Evolutionary conservation across 2,797 vertebrate genomes (phyloP).

Genomic region (Pangasius macronema): DNA sequence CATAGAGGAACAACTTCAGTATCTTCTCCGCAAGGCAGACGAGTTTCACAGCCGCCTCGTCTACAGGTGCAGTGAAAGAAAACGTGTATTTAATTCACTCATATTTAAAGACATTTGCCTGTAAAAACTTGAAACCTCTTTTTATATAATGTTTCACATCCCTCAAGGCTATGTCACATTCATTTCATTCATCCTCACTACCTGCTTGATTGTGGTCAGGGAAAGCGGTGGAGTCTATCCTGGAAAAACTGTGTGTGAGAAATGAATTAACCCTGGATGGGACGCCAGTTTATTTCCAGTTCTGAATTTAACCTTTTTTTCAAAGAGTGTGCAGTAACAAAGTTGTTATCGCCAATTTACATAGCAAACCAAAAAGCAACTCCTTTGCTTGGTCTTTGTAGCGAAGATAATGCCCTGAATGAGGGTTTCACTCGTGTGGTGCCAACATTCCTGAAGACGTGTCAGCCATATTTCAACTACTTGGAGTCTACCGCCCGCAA

Average conservation of each 20-base stretch:
- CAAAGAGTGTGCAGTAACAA: no score
- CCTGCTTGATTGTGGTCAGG: background rate
- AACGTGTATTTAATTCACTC: background rate
- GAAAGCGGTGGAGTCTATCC: background rate
- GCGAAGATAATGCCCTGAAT: conserved; percentile 63
- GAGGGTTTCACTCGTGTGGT: conserved; percentile 66
- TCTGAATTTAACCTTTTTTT: background rate
- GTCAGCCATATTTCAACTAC: conserved; percentile 79
- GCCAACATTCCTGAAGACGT: conserved; percentile 72
- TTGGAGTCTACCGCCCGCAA: conserved; percentile 75
- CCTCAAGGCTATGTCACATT: background rate
- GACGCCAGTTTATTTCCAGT: background rate
- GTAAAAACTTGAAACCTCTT: background rate
- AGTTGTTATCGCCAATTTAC: background rate
- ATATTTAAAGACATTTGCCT: background rate
- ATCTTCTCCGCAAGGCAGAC: conserved; percentile 74
- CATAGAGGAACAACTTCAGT: conserved; percentile 71
- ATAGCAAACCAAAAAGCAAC: background rate
- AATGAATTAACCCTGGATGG: background rate
- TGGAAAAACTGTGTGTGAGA: background rate
- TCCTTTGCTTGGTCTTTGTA: conserved; percentile 56
- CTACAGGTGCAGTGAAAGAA: conserved; percentile 53
- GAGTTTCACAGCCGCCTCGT: conserved; percentile 67
- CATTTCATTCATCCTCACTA: background rate
- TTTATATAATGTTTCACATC: background rate